Base-by-base conservation (phyloP, 2,888 invertebrate genomes). In the Rhabditophanes sp. region DNA sequence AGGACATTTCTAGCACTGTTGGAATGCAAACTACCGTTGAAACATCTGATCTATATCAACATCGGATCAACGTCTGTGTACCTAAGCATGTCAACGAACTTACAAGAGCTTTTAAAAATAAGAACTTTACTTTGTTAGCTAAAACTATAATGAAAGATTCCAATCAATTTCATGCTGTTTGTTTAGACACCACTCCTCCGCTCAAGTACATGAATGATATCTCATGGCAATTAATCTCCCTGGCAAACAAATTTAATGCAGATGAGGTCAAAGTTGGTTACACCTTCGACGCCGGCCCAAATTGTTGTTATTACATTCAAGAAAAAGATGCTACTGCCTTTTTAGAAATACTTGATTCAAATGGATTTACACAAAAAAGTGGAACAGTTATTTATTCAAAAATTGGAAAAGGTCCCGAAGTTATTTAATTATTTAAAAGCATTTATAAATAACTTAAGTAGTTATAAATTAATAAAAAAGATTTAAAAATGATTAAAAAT, bases 231-330 rank as follows among this genome's bases (percentile, higher is more conserved):
- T 78, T 96, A 34, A 74, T 79, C 3, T 72, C 78, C 39, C 68
- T 87, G 38, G 74, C 90, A 31, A 84, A 90, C 68, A 69, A 72
- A 14, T 85, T 79, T 64, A 96, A 99, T 27, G 21, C 16, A 1
- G 27, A 17, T 6, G 23, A 39, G n/a, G 44, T 52, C 3, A 55
- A 77, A 76, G 75, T 83, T 5, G 85, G 87, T 0, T 99, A 99
- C 65, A 90, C 93, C 11, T 96, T 84, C 72, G 96, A 96, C 74
- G 96, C 96, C 34, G 96, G 96, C 4, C 82, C 90, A 30, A 96
- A 96, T 27, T 41, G 43, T 18, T 44, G 41, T 16, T 22, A 42
- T 14, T 23, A 42, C 26, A 16, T 44, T 24, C 32, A 44, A 22
- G 31, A 35, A 18, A n/a, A 35, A 9, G 33, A 32, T n/a, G 20